Base-by-base conservation (phyloP, 2,113 vertebrate species). In the Aphyosemion australe region DNA sequence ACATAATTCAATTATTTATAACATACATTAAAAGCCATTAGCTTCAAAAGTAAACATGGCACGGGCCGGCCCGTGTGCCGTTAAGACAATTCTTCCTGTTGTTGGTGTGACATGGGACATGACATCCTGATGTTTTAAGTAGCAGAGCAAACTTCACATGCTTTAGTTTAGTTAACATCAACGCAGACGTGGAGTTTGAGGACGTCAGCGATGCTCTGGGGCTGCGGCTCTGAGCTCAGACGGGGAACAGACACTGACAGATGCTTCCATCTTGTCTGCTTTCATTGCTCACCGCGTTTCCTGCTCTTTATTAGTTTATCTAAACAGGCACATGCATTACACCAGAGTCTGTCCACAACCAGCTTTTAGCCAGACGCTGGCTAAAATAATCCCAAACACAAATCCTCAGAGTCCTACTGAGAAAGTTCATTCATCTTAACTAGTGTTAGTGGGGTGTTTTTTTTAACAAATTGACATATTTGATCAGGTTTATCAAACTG, bases 1-100 rank as follows among this genome's bases (percentile, higher is more conserved):
- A 66, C 84, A 90, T 93, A 88, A 93, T 93, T 94, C 72, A 93
- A 86, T 90, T 90, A 92, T 92, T 92, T 91, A 92, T 89, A 90
- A 90, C 85, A 89, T 89, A 91, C 90, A 93, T 93, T 93, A 93
- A 93, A 91, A 91, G 74, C 90, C 90, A 91, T 92, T 93, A 88
- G 84, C 82, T 79, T 91, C 64, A 78, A 87, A 91, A 91, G 69
- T 84, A 90, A 91, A 89, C 84, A 84, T 81, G 64, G 78, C 63
- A 72, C 21, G 67, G 72, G 68, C 78, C 79, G 66, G 74, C 85
- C 69, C 65, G 54, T 64, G 48, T 61, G 59, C 73, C 34, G 65
- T 72, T 84, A 76, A 76, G 78, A 76, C 55, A 41, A 21, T 45
- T 76, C 74, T 81, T 70, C 52, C 45, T 26, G 78, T 78, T 72